Base-by-base conservation (phyloP, 92 coral and sea anemone species). In the Phenganax stokvisi region DNA sequence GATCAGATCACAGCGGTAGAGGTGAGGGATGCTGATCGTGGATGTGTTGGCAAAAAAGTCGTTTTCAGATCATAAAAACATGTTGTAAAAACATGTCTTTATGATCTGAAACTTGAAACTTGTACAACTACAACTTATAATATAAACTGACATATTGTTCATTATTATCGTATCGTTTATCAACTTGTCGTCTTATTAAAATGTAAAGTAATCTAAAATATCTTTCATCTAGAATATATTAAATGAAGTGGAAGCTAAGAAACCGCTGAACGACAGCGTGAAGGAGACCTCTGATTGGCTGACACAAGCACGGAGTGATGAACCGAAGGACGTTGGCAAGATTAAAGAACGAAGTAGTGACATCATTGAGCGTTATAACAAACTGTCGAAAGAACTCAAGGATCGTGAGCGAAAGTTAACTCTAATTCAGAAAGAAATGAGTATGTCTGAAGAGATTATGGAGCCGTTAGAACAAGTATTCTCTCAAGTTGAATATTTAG, bases 381-480 rank as follows among this genome's bases (percentile, higher is more conserved):
- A 90, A 28, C 87, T 94, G 71, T 69, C 84, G 54, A 96, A 94
- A 84, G 87, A 92, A 64, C 89, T 94, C 72, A 85, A 92, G 37
- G 89, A 88, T n/a, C 87, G 98, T 29, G 86, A 90, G 31, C 90
- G 85, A 58, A 92, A 94, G 70, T 58, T 94, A 79, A 79, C 47
- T 70, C 85, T 88, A 10, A 92, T 96, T 29, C 82, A 88, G 76
- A 93, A 92, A 68, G 91, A 94, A 55, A 84, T 94, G 74, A 74
- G 83, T 20, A 84, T 83, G 61, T 94, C 90, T 85, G 90, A 87
- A 16, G 82, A 90, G 16, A 91, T 92, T 67, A 75, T 92, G 64
- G 89, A 92, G 63, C 98, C 98, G 1, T 90, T 94, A 0, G 92
- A 92, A 74, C 90, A 90, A 76, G 97, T 90, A 76, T 89, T 94